These are phyloP conservation scores for Neosalanx taihuensis DNA, from an alignment of 2,797 vertebrate species.

Conservation along the genomic window DNA sequence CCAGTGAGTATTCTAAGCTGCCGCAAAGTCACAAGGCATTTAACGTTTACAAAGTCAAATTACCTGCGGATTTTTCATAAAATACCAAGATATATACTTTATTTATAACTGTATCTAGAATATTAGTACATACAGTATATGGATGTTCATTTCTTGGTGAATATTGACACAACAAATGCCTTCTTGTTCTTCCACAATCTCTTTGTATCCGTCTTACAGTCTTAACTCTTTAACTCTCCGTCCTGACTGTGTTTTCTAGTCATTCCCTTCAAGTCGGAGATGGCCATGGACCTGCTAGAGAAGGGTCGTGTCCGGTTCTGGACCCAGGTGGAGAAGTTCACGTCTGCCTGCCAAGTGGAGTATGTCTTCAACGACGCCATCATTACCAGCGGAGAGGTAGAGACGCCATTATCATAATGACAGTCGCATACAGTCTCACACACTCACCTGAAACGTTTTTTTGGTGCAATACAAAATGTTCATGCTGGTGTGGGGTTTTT, in stretches of 20 bases:
- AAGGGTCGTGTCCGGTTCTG: conserved; percentile 96
- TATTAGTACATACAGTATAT: background rate
- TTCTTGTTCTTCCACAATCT: background rate
- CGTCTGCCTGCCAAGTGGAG: conserved; percentile 83
- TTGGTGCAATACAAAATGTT: background rate
- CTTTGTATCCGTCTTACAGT: background rate
- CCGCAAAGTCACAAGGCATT: too few species aligned
- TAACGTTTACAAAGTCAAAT: too few species aligned
- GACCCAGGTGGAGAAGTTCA: conserved; percentile 90
- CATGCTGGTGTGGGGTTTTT: background rate
- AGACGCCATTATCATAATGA: background rate
- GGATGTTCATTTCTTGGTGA: too few species aligned
- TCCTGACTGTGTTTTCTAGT: conserved; percentile 61
- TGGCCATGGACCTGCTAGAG: conserved; percentile 93
- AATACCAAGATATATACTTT: too few species aligned
- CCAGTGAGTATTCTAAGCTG: conserved; percentile 77
- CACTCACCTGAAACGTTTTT: background rate
- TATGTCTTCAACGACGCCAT: conserved; percentile 91
- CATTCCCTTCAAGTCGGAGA: conserved; percentile 85
- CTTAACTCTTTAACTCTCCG: background rate
- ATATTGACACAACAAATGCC: too few species aligned
- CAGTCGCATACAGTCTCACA: background rate
- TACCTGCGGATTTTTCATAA: too few species aligned
- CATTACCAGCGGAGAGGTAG: conserved; percentile 84
- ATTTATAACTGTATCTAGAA: background rate